Base-by-base conservation (phyloP, 2,888 invertebrate species). In the Galeruca laticollis region DNA sequence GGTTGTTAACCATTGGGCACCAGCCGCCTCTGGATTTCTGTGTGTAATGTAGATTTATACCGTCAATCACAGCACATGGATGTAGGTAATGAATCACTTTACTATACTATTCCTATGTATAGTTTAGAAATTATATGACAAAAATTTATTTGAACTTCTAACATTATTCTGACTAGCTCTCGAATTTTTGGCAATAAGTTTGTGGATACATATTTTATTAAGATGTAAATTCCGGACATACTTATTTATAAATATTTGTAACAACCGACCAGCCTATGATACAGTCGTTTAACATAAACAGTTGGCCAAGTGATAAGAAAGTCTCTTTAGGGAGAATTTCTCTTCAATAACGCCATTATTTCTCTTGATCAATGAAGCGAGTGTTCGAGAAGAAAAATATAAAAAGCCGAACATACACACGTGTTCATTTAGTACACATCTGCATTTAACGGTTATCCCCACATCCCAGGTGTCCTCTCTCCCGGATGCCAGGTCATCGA, bases 261-360 rank as follows among this genome's bases (percentile, higher is more conserved):
- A 15, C 18, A 47, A 47, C 13, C 2, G 9, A 35, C 56, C 33
- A 35, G 56, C 56, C 56, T 57, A 35, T 35, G 10, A 56, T 40
- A n/a, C 26, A 21, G 21, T 13, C 21, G 43, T n/a, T 56, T 47
- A 47, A 47, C 9, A 60, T 31, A 66, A 69, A 69, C 66, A 62
- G 62, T 68, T 69, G 71, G 71, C 63, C 56, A 60, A 62, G 47
- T 70, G 73, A 73, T 73, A 73, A 73, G 73, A 65, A 70, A 62
- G 64, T 59, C 63, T 70, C 47, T 70, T 71, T 69, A 49, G 68
- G 70, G 72, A 54, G 74, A 73, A 68, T 68, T 64, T 74, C 68
- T 51, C 59, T 31, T 72, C 69, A 74, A 74, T 74, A 72, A 72
- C 43, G 35, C 60, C 67, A 69, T 74, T 74, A 74, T 74, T 72